phyloP scores from a whole-genome alignment of 2,113 vertebrate genomes.

The Phodopus roborovskii region DNA sequence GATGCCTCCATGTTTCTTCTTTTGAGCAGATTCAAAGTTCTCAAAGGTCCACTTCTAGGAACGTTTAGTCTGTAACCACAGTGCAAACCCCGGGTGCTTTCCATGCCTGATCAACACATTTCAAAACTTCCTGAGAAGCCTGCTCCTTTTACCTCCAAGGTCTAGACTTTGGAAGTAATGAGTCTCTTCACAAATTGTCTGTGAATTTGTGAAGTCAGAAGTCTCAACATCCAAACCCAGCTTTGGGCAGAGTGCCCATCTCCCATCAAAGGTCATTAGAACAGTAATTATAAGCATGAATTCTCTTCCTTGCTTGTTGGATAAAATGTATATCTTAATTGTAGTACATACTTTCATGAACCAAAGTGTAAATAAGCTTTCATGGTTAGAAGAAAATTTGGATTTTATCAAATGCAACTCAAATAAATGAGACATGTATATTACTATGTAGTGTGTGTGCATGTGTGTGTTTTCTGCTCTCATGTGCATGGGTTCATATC shows the following conservation, averaged over 20 bases:
- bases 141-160: not conserved
- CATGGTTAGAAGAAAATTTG: not conserved
- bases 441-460: not conserved
- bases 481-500: not conserved
- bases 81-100: not conserved
- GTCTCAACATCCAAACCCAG: not conserved
- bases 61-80: not conserved
- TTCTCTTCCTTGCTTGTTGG: conserved; percentile 1
- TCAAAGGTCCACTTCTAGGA: too few relatives aligned
- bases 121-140: not conserved
- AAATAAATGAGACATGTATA: conserved; percentile 30
- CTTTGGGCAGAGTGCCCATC: not conserved
- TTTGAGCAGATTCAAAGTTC: not conserved
- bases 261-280: not conserved
- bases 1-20: not conserved
- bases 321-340: not conserved
- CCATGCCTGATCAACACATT: not conserved
- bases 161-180: not conserved
- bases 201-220: not conserved
- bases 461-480: not conserved
- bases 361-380: conserved; percentile 26
- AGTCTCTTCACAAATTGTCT: not conserved
- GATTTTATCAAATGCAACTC: not conserved
- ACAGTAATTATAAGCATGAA: not conserved
- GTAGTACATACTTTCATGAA: not conserved